Conservation (phyloP, 2,888 invertebrate species). For the Anticlea derivata region DNA sequence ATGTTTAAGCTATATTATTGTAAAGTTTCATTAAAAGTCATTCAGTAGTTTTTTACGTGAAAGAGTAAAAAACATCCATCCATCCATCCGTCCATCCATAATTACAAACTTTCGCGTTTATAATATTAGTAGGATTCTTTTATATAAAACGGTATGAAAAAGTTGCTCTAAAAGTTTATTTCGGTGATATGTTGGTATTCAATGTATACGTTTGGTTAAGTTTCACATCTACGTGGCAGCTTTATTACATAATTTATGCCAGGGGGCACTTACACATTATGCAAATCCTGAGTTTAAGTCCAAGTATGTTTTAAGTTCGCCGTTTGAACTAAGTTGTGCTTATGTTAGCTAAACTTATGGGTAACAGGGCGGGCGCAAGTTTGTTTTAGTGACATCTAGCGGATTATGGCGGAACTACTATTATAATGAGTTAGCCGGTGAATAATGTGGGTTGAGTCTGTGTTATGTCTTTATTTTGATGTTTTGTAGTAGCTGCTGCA, state of each 20-base stretch:
- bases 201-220: not conserved
- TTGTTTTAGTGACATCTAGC: conserved; percentile 34
- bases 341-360: conserved; percentile 30
- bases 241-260: conserved; percentile 13
- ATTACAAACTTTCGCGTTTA: too few relatives aligned
- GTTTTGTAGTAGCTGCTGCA: too few relatives aligned
- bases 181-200: too few relatives aligned
- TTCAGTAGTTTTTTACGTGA: too few relatives aligned
- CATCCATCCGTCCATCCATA: too few relatives aligned
- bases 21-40: too few relatives aligned
- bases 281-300: conserved; percentile 29
- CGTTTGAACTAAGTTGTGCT: conserved; percentile 33
- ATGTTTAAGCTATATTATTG: too few relatives aligned
- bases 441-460: conserved; percentile 13
- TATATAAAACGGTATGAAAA: too few relatives aligned
- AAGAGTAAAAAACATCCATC: too few relatives aligned
- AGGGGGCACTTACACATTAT: conserved; percentile 25
- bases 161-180: too few relatives aligned
- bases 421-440: conserved; percentile 17
- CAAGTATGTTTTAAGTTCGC: conserved; percentile 34
- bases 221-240: conserved; percentile 9
- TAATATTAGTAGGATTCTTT: too few relatives aligned
- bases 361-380: conserved; percentile 22
- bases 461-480: conserved; percentile 12
- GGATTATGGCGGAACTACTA: conserved; percentile 26